phyloP scores from a whole-genome alignment of 2,888 invertebrate genomes.

The Phasia obesa region DNA sequence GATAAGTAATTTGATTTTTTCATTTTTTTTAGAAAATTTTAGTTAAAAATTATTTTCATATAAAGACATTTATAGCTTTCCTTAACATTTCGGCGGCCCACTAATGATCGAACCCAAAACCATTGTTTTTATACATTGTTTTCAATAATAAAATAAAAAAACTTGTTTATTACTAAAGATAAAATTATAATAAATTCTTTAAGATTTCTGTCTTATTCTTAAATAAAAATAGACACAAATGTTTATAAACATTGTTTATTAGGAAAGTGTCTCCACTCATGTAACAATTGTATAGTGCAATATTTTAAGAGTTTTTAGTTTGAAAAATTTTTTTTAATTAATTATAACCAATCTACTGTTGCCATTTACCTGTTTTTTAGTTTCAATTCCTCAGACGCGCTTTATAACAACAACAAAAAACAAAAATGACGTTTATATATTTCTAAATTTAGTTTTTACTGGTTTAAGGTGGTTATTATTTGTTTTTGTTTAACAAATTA shows the following conservation, averaged over 20 bases:
- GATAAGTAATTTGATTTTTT: too few species aligned
- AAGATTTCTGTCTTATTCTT: constrained; percentile 3
- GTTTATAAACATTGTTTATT: constrained; percentile 34
- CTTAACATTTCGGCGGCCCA: too few species aligned
- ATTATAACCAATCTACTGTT: constrained; percentile 11
- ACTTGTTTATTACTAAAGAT: too few species aligned
- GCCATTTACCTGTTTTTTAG: constrained; percentile 46
- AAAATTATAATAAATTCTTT: constrained; percentile 22
- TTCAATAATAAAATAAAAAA: too few species aligned
- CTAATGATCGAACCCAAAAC: too few species aligned
- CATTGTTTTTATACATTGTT: too few species aligned
- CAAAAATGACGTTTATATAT: constrained; percentile 33
- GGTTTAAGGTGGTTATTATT: constrained; percentile 75
- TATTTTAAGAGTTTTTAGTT: constrained; percentile 28
- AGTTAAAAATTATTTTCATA: too few species aligned
- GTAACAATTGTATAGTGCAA: constrained; percentile 31
- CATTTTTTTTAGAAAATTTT: too few species aligned
- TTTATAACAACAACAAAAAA: neutral
- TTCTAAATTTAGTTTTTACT: constrained; percentile 75
- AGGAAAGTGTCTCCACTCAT: neutral
- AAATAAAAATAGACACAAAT: neutral
- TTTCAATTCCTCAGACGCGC: constrained; percentile 43
- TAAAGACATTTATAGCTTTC: too few species aligned
- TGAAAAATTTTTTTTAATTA: constrained; percentile 30
- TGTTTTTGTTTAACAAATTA: constrained; percentile 53